phyloP scores from a whole-genome alignment of 2,113 vertebrate genomes.

The Indicator maculatus region DNA sequence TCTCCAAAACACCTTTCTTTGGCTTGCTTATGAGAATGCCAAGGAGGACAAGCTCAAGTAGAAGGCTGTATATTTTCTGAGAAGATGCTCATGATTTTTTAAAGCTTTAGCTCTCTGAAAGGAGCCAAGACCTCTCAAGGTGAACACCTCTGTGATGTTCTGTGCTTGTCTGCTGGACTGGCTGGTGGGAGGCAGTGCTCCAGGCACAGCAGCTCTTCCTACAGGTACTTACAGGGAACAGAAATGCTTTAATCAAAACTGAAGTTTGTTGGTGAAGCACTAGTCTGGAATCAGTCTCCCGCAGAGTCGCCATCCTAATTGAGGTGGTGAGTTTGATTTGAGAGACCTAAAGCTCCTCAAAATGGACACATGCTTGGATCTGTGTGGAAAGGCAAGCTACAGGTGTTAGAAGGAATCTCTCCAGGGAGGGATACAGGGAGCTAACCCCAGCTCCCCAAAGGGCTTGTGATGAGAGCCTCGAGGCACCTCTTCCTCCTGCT shows the following conservation, averaged over 20 bases:
- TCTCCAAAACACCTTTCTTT: background rate
- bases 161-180: background rate
- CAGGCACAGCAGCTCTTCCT: background rate
- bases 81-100: background rate
- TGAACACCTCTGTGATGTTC: background rate
- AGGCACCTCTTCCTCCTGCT: background rate
- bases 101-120: background rate
- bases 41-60: background rate
- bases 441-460: background rate
- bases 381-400: background rate
- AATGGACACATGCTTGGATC: accelerated
- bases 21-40: background rate
- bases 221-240: background rate
- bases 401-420: background rate
- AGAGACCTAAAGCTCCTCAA: background rate
- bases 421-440: accelerated
- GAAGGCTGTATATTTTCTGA: background rate
- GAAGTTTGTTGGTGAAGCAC: accelerated
- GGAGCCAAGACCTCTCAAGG: background rate
- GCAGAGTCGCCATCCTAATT: background rate
- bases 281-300: background rate
- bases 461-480: background rate
- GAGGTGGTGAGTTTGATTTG: background rate
- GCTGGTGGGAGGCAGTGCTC: background rate
- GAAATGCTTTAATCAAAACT: conserved; percentile 3